Evolutionary conservation across 2,888 invertebrate species (phyloP).

Genomic region (Ctena decussata): DNA sequence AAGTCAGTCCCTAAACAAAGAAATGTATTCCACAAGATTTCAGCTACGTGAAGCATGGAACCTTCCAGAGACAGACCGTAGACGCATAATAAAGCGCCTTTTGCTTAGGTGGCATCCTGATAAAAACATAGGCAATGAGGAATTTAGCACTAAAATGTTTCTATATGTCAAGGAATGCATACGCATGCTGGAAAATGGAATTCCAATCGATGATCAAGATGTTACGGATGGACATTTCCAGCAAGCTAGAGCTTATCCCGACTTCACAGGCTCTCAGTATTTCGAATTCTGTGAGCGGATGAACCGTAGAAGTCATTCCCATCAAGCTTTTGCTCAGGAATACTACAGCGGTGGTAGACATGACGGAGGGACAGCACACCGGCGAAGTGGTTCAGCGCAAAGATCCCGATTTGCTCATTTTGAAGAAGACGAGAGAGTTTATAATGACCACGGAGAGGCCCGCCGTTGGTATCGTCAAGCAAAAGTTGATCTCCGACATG

Average conservation of each 20-base stretch:
- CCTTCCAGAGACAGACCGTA: conserved; percentile 42
- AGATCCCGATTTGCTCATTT: too few relatives aligned
- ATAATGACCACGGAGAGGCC: conserved; percentile 37
- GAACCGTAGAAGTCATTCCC: not conserved
- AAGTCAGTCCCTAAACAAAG: not conserved
- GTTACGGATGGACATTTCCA: not conserved
- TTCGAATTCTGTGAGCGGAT: not conserved
- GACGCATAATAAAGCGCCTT: conserved; percentile 47
- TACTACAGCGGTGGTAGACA: not conserved
- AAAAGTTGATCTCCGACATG: conserved; percentile 54
- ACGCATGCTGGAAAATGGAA: conserved; percentile 41
- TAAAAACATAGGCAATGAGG: conserved; percentile 59
- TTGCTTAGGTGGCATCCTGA: conserved; percentile 69
- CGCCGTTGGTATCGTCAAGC: conserved; percentile 65
- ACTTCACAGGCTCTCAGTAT: not conserved
- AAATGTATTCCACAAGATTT: not conserved
- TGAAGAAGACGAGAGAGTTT: not conserved
- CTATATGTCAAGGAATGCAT: conserved; percentile 59
- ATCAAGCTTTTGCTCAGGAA: not conserved
- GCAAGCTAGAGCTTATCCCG: not conserved
- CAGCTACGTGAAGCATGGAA: conserved; percentile 42
- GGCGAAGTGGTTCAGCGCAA: conserved; percentile 7
- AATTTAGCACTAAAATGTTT: conserved; percentile 53
- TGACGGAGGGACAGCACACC: not conserved
- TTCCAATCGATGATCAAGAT: conserved; percentile 8